Evolutionary conservation across 1,140 invertebrate genomes (phyloP), one percentile per base, ranked within the genome.

Genomic region (Lepeophtheirus salmonis): DNA sequence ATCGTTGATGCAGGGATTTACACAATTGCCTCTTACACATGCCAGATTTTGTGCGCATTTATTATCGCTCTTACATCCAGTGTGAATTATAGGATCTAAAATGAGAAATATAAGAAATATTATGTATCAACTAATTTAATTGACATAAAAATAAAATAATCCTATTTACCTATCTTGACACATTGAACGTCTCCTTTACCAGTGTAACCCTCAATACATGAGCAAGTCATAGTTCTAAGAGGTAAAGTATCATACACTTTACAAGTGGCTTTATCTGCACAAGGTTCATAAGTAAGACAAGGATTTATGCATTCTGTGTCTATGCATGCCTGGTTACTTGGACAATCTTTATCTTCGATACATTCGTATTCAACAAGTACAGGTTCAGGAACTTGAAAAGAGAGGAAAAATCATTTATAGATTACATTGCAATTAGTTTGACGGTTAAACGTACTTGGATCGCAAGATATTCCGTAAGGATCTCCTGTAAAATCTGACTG

Each of bases 161-260:
- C 10, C 2, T 18, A 50, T 18, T 50, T 54, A 54, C 52, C 52
- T 1, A 62, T 21, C 62, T 79, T 75, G 64, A 77, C 77, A 68
- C 86, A 90, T 66, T 81, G 75, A 55, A 83, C 84, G 60, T 78
- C 78, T 62, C 80, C 73, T 66, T 86, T 79, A 0, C 84, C 86
- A 0, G 86, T 79, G 52, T 63, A 64, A 24, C 66, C 68, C 24
- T 67, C 68, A 18, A 86, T 85, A 67, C 88, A 91, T 0, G 83
- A 77, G 66, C 89, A 92, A 13, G 86, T 76, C 84, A 91, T 87
- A 0, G 86, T 89, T 50, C 86, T 76, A 1, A 90, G 81, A 0
- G 88, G 86, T 18, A 81, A 69, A 1, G 85, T 84, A 13, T 82
- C 78, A 18, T 84, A 76, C 0, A 89, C 86, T 70, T 81, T 77